Percentiles rank a stretch among this genome's conserved stretches.
Evolutionary conservation across 1,140 invertebrate genomes (phyloP).

Genomic region (Campodea augens): DNA sequence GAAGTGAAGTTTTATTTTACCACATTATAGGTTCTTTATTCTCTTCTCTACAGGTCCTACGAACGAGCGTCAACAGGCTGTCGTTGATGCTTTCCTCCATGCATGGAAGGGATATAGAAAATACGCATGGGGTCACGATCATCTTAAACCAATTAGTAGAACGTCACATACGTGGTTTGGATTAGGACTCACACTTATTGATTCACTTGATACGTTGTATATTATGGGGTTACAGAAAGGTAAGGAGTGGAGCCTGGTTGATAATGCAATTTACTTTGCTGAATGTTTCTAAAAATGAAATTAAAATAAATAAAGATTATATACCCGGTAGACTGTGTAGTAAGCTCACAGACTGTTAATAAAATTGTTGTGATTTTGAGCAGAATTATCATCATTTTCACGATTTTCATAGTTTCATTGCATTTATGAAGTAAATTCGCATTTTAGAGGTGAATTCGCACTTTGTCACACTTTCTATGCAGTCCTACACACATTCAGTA

Average conservation of each 20-base stretch:
- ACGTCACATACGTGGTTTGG: slow-evolving; percentile 92
- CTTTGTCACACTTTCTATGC: no score
- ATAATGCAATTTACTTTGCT: background rate
- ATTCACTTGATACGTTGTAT: slow-evolving; percentile 31
- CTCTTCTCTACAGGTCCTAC: slow-evolving; percentile 18
- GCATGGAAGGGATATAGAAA: slow-evolving; percentile 89
- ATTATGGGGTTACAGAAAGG: slow-evolving; percentile 31
- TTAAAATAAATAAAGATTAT: no score
- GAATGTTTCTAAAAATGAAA: background rate
- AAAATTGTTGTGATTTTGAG: no score
- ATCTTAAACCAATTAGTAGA: slow-evolving; percentile 80
- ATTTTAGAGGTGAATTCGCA: no score
- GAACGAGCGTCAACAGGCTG: slow-evolving; percentile 26
- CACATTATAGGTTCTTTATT: no score
- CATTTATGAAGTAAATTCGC: no score
- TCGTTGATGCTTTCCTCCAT: slow-evolving; percentile 36
- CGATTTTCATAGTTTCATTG: no score
- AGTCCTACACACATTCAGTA: no score
- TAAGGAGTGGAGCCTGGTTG: slow-evolving; percentile 28
- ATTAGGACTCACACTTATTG: slow-evolving; percentile 26
- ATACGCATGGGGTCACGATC: slow-evolving; percentile 97
- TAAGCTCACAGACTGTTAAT: no score
- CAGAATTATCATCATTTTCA: no score
- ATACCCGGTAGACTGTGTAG: no score
- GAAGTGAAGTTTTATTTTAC: no score